Evolutionary conservation across 2,888 invertebrate genomes (phyloP).

Genomic region (Agrotis clavis): DNA sequence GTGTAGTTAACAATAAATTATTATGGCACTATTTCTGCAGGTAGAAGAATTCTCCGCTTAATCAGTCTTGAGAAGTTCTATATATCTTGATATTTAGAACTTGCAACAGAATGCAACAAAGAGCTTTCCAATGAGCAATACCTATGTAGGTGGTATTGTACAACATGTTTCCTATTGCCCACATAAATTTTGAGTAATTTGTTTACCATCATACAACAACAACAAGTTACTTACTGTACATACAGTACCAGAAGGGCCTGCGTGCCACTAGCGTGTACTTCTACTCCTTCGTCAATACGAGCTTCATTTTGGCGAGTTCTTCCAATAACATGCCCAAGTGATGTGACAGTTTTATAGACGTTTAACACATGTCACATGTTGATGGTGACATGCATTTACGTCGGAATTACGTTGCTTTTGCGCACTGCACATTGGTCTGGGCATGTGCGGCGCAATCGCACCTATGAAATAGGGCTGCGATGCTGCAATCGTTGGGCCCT

Average conservation of each 20-base stretch:
- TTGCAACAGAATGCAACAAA: background rate
- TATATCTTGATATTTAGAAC: background rate
- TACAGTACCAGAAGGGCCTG: constrained; percentile 16
- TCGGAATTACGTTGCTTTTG: constrained; percentile 78
- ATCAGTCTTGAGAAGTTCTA: background rate
- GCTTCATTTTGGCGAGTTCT: constrained; percentile 65
- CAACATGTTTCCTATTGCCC: constrained; percentile 16
- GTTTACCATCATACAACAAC: constrained; percentile 39
- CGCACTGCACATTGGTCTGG: constrained; percentile 83
- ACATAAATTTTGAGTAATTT: constrained; percentile 28
- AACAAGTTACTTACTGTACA: constrained; percentile 42
- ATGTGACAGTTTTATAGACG: constrained; percentile 67
- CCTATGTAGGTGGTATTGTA: constrained; percentile 3
- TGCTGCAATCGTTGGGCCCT: constrained; percentile 78
- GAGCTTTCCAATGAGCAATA: constrained; percentile 2
- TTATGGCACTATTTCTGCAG: no score
- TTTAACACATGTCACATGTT: constrained; percentile 74
- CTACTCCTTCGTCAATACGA: constrained; percentile 44
- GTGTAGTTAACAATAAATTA: background rate
- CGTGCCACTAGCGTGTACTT: constrained; percentile 19
- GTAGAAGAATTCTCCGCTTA: background rate
- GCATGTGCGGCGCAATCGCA: constrained; percentile 70
- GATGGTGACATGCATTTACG: constrained; percentile 75
- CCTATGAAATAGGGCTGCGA: constrained; percentile 77
- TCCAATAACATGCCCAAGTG: constrained; percentile 56